phyloP scores from a whole-genome alignment of 2,888 invertebrate genomes.

The Aproaerema taeniolella region DNA sequence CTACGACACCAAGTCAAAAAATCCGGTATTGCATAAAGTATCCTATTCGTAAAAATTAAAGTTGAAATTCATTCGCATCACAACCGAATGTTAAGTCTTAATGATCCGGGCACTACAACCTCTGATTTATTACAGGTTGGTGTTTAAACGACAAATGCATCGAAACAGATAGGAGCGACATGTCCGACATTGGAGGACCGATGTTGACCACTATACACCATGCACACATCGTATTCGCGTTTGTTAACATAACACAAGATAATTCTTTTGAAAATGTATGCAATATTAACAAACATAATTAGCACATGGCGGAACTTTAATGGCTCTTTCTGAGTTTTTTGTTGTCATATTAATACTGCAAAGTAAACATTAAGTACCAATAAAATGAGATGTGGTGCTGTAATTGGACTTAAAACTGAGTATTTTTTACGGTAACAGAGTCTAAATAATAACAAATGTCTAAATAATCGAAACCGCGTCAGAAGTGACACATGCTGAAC shows the following conservation, averaged over 20 bases:
- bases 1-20: slow-evolving; percentile 25
- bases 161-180: slow-evolving; percentile 77
- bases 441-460: too few relatives aligned
- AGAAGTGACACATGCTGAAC: too few relatives aligned
- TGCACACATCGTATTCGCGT: slow-evolving; percentile 40
- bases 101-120: slow-evolving; percentile 27
- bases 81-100: slow-evolving; percentile 27
- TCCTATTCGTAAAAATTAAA: slow-evolving; percentile 11
- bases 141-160: slow-evolving; percentile 78
- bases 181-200: slow-evolving; percentile 74
- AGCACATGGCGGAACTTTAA: too few relatives aligned
- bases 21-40: slow-evolving; percentile 19
- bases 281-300: slow-evolving; percentile 8
- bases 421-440: too few relatives aligned
- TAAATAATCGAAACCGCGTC: too few relatives aligned
- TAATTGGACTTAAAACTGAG: slow-evolving; percentile 4
- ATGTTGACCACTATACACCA: slow-evolving; percentile 62
- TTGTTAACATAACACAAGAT: slow-evolving; percentile 39
- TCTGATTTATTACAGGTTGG: slow-evolving; percentile 77
- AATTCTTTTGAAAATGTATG: slow-evolving; percentile 19
- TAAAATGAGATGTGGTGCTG: slow-evolving; percentile 9
- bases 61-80: slow-evolving; percentile 21
- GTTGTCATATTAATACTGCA: slow-evolving; percentile 5
- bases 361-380: slow-evolving; percentile 5
- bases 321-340: slow-evolving; percentile 1